phyloP scores from a whole-genome alignment of 2,113 vertebrate species.

The Zeus faber region DNA sequence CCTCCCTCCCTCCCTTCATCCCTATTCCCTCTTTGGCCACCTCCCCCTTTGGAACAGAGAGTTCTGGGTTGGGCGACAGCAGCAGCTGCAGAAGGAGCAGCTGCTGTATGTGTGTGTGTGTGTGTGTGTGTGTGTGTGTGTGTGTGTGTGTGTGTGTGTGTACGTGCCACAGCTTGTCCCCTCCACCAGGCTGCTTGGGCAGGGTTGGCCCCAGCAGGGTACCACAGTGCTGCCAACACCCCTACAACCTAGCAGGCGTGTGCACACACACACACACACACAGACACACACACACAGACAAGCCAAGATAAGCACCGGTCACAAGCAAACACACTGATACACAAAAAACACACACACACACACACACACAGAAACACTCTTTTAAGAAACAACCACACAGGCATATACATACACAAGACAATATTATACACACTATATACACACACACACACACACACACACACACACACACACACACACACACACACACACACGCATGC shows the following conservation, averaged over 20 bases:
- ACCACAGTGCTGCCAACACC: slow-evolving; percentile 64
- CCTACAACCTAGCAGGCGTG: slow-evolving; percentile 48
- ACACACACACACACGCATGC: slow-evolving; percentile 19
- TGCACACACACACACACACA: slow-evolving; percentile 40
- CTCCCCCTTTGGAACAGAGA: slow-evolving; percentile 54
- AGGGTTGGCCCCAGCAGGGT: slow-evolving; percentile 70
- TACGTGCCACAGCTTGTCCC: slow-evolving; percentile 72
- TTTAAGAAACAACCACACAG: not conserved
- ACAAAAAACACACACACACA: slow-evolving; percentile 40
- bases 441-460: not conserved
- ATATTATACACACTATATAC: no score
- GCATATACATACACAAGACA: not conserved
- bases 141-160: slow-evolving; percentile 17
- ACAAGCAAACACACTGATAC: slow-evolving; percentile 24
- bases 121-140: slow-evolving; percentile 14
- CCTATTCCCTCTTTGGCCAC: no score
- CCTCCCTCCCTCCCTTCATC: not conserved
- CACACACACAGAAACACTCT: slow-evolving; percentile 17
- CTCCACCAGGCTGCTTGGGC: slow-evolving; percentile 65
- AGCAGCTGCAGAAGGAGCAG: slow-evolving; percentile 73
- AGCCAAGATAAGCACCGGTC: not conserved
- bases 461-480: slow-evolving; percentile 33
- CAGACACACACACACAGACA: slow-evolving; percentile 11
- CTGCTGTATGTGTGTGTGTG: slow-evolving; percentile 54
- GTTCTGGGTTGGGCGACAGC: slow-evolving; percentile 62